Base-by-base conservation (phyloP, 2,113 vertebrate species). In the Colossoma macropomum region DNA sequence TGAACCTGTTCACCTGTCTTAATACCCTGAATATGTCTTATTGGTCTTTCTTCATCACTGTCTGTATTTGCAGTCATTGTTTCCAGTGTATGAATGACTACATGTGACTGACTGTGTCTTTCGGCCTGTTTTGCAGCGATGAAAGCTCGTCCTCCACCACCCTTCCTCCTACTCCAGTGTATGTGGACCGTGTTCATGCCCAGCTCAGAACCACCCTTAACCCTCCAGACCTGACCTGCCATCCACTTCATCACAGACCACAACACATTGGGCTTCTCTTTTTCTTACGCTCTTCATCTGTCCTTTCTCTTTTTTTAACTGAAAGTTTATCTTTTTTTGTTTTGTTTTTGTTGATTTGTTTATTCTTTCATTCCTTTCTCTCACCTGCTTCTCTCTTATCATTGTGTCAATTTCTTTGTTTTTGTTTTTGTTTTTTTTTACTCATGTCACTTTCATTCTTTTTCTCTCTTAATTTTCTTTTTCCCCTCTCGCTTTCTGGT, bases 111-210 rank as follows among this genome's bases (percentile, higher is more conserved):
- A 80, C 60, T 83, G 21, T 85, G 82, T 93, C 88, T 93, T 84
- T 87, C 89, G 84, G 84, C 88, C 60, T 89, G 90, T 94, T 88
- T 88, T 86, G 86, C 93, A 94, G 92, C 92, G 92, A 90, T 95
- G 91, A 94, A 87, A 88, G 66, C 88, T 89, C 89, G 8, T 82
- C 89, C 86, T 86, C 87, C 28, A 62, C 70, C 73, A 72, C 54
- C 62, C 91, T 83, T 89, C 86, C 83, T 89, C 88, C 72, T 84
- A 76, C 76, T 80, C 80, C 72, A 77, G 68, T 77, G 59, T 79
- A 62, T 80, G 54, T 77, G 86, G 86, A 83, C 45, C 70, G 65
- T 81, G 79, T 73, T 87, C 84, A 85, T 82, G 84, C 32, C 69
- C 74, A 82, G 74, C 75, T 79, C 83, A 87, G 77, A 82, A 76